Percentiles rank a stretch among this genome's conserved stretches.
Evolutionary conservation across 2,797 vertebrate species (phyloP).

Genomic region (Trichosurus vulpecula): DNA sequence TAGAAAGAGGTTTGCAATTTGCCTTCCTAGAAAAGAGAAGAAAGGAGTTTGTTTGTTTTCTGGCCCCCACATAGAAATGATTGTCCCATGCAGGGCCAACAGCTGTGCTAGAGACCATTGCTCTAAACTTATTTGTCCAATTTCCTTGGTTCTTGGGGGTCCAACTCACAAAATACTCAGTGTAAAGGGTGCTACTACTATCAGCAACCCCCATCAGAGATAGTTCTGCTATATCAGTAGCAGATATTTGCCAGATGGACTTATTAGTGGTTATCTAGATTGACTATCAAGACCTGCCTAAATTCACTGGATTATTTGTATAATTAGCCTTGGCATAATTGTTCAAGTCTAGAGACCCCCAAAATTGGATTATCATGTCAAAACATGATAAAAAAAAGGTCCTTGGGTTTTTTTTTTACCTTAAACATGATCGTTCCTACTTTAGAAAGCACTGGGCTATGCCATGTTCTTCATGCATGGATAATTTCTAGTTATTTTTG

Average conservation of each 20-base stretch:
- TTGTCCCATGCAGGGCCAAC: neutral
- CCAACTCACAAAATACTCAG: neutral
- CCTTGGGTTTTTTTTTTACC: neutral
- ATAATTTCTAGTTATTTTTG: neutral
- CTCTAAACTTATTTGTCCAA: neutral
- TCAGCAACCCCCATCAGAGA: neutral
- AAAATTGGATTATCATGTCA: too few species aligned
- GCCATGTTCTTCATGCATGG: neutral
- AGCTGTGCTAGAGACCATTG: neutral
- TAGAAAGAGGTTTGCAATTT: neutral
- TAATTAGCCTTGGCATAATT: neutral
- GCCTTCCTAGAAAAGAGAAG: neutral
- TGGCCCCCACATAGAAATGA: neutral
- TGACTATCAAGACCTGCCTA: neutral
- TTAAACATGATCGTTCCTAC: neutral
- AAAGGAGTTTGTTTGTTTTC: neutral
- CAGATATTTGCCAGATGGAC: neutral
- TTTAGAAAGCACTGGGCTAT: neutral
- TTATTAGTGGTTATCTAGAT: neutral
- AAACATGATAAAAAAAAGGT: neutral
- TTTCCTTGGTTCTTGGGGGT: neutral
- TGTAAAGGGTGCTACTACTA: neutral
- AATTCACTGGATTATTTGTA: neutral
- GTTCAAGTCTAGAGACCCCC: neutral
- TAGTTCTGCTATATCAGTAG: neutral